Percentiles rank a stretch among this genome's conserved stretches.
Conservation (phyloP, 1,140 invertebrate species). For the Drosophila watanabei region DNA sequence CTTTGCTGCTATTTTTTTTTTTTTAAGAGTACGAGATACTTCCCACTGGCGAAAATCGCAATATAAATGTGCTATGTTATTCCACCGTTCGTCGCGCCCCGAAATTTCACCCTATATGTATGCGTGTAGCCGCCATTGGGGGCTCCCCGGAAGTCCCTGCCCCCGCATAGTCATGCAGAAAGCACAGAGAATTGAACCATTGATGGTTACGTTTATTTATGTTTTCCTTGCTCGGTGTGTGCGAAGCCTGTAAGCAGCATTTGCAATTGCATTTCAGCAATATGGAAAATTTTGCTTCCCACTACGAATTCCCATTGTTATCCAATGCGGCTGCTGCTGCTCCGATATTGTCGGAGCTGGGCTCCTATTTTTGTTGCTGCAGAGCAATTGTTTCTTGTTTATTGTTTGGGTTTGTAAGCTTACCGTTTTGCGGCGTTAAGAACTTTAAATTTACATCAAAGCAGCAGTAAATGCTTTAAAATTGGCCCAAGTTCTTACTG, state of each 20-base stretch:
- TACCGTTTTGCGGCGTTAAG: conserved; percentile 40
- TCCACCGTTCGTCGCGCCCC: conserved; percentile 1
- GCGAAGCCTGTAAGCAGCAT: conserved; percentile 67
- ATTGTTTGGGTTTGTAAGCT: conserved; percentile 71
- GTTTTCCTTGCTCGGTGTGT: conserved; percentile 51
- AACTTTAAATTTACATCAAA: conserved; percentile 34
- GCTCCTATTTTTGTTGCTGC: conserved; percentile 38
- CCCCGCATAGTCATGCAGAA: conserved; percentile 41
- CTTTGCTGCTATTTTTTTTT: not conserved
- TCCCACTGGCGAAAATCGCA: conserved; percentile 51
- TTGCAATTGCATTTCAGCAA: conserved; percentile 69
- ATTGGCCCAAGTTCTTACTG: conserved; percentile 9
- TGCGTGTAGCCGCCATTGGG: not conserved
- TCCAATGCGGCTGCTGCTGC: conserved; percentile 46
- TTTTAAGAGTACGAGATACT: conserved; percentile 22
- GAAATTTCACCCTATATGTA: not conserved
- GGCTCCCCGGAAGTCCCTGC: not conserved
- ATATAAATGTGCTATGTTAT: conserved; percentile 55
- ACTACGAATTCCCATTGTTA: conserved; percentile 64
- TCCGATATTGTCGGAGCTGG: conserved; percentile 36
- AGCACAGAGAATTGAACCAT: conserved; percentile 68
- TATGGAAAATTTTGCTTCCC: conserved; percentile 60
- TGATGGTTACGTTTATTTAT: conserved; percentile 71
- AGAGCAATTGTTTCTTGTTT: conserved; percentile 69
- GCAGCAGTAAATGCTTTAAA: conserved; percentile 27